Base-by-base conservation (phyloP, 2,797 vertebrate species). In the Eulemur mongoz region DNA sequence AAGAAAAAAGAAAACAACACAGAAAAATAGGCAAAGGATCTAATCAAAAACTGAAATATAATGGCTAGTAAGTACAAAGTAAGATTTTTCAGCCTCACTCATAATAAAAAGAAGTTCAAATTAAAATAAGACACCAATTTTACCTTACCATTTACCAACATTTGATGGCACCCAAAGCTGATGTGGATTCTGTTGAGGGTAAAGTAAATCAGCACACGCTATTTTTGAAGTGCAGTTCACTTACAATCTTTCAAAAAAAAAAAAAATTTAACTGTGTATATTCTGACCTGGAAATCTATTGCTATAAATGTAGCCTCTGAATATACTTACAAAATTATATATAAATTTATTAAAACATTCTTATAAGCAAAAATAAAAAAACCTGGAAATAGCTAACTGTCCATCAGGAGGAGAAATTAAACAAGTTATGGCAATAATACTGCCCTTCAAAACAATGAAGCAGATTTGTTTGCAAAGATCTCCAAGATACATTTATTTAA, bases 21-120 rank as follows among this genome's bases (percentile, higher is more conserved):
- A 72, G 40, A 89, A 92, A 82, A 59, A 40, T 6, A 4, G 38
- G 30, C 57, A 38, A 73, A 63, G 18, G 6, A 63, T 40, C 22
- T 70, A 2, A 76, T 75, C 2, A 93, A 91, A 80, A 43, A n/a
- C 15, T 43, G 9, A 88, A 85, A 81, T 65, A 69, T 20, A 87
- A 38, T 73, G 7, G 8, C 54, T 22, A 78, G 18, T 59, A 89
- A 90, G 38, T 69, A 61, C 25, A 73, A 45, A 20, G 38, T 67
- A 96, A 90, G 22, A 54, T n/a, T 80, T 90, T 69, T 86, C 23
- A 80, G 76, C 9, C 13, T 52, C 32, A 80, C 35, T 43, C 18
- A 73, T 32, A 80, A 91, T 67, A 76, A 83, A 89, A 69, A 78
- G 9, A 88, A 95, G 84, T 78, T 7, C 9, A 85, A 93, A 73